Evolutionary conservation across 2,888 invertebrate species (phyloP).

Genomic region (Monoplex corrugatus): DNA sequence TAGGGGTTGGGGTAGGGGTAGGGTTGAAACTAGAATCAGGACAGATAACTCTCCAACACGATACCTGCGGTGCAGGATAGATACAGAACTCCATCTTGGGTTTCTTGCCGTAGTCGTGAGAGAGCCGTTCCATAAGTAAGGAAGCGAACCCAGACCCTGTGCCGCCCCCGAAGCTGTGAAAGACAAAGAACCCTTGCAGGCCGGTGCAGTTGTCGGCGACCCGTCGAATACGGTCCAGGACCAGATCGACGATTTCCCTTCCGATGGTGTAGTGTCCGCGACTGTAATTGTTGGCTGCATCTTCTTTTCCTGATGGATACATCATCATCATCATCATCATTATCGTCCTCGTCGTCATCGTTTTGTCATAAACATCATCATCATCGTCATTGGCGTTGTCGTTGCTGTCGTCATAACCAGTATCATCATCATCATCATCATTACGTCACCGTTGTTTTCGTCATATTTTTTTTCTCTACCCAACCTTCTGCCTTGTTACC

Average conservation of each 20-base stretch:
- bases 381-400: too few relatives aligned
- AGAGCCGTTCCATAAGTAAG: constrained; percentile 84
- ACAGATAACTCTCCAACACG: too few relatives aligned
- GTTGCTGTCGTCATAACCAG: too few relatives aligned
- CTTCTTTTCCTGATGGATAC: constrained; percentile 50
- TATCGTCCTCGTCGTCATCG: too few relatives aligned
- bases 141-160: constrained; percentile 58
- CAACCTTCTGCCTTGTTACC: too few relatives aligned
- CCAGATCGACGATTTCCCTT: constrained; percentile 53
- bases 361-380: too few relatives aligned
- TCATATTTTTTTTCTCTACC: too few relatives aligned
- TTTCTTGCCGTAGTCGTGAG: constrained; percentile 88
- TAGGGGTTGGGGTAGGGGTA: too few relatives aligned
- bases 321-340: background rate
- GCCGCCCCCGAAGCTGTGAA: constrained; percentile 59
- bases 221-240: constrained; percentile 54
- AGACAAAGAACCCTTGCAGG: constrained; percentile 57
- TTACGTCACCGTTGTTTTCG: too few relatives aligned
- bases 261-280: constrained; percentile 57
- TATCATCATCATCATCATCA: too few relatives aligned
- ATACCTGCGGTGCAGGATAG: constrained; percentile 85
- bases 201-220: constrained; percentile 56
- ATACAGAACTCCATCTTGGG: constrained; percentile 93
- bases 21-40: too few relatives aligned
- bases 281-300: constrained; percentile 57